Evolutionary conservation across 2,888 invertebrate genomes (phyloP).

Genomic region (Agapetus fuscipes): DNA sequence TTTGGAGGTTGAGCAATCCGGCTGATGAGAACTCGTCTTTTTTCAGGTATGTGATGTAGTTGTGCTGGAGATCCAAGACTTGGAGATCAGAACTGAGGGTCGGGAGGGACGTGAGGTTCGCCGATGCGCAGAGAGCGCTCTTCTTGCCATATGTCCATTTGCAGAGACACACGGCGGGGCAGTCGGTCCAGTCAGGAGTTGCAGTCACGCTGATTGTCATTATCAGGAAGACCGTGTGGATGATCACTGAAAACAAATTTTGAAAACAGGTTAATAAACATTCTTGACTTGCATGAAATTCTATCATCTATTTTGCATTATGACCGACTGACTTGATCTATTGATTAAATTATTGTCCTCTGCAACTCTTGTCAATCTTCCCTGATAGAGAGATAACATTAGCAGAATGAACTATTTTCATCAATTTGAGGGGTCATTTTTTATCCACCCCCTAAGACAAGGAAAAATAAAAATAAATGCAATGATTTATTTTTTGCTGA

Average conservation of each 20-base stretch:
- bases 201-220: constrained; percentile 33
- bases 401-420: no score
- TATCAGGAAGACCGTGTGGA: constrained; percentile 20
- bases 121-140: constrained; percentile 75
- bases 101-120: constrained; percentile 71
- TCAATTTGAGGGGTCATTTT: no score
- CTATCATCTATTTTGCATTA: no score
- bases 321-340: no score
- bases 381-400: no score
- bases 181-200: constrained; percentile 79
- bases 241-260: constrained; percentile 13
- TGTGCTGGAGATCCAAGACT: constrained; percentile 74
- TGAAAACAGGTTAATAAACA: not conserved
- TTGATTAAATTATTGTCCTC: no score
- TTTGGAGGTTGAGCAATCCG: constrained; percentile 74
- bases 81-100: constrained; percentile 53
- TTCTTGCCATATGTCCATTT: constrained; percentile 91
- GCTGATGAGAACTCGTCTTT: constrained; percentile 70
- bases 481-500: no score
- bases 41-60: constrained; percentile 60
- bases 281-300: no score
- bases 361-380: no score
- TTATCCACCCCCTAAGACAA: no score
- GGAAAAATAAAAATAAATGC: no score
- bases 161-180: constrained; percentile 76